Percentiles rank a stretch among this genome's conserved stretches.
Evolutionary conservation across 2,797 vertebrate genomes (phyloP).

Genomic region (Gephyroberyx darwinii): DNA sequence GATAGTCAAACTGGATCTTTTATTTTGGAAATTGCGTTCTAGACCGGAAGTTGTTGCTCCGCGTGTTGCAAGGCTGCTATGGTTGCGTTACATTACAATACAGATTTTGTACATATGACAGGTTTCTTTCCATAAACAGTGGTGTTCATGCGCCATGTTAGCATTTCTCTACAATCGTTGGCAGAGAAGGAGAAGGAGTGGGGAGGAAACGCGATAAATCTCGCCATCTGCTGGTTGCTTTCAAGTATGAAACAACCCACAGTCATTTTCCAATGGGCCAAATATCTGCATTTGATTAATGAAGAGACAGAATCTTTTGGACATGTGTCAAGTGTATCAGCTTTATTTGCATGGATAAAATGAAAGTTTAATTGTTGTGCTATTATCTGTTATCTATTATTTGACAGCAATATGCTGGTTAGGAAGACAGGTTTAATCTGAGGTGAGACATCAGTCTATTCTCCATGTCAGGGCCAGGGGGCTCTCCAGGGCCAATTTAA

Average conservation of each 20-base stretch:
- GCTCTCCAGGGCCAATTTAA: background rate
- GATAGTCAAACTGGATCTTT: constrained; percentile 12
- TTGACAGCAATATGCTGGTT: background rate
- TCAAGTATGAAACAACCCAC: background rate
- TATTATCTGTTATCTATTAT: too few relatives aligned
- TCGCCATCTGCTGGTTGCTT: background rate
- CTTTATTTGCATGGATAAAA: too few relatives aligned
- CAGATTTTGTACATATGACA: background rate
- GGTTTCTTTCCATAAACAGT: background rate
- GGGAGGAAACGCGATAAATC: background rate
- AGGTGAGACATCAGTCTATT: background rate
- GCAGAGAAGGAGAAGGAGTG: background rate
- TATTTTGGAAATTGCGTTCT: constrained; percentile 55
- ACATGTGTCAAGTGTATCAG: too few relatives aligned
- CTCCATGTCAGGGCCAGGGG: background rate
- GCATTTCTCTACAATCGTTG: background rate
- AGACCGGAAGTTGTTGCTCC: background rate
- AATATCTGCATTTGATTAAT: too few relatives aligned
- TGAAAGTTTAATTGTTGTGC: too few relatives aligned
- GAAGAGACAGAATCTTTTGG: too few relatives aligned
- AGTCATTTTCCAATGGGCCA: background rate
- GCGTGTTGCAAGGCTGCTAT: too few relatives aligned
- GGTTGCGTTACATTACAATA: too few relatives aligned
- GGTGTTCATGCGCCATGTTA: background rate
- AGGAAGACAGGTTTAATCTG: background rate